A percentile compares a stretch with the other conserved stretches of the same genome.
Evolutionary conservation across 2,888 invertebrate genomes (phyloP).

Genomic region (Sisyra terminalis): DNA sequence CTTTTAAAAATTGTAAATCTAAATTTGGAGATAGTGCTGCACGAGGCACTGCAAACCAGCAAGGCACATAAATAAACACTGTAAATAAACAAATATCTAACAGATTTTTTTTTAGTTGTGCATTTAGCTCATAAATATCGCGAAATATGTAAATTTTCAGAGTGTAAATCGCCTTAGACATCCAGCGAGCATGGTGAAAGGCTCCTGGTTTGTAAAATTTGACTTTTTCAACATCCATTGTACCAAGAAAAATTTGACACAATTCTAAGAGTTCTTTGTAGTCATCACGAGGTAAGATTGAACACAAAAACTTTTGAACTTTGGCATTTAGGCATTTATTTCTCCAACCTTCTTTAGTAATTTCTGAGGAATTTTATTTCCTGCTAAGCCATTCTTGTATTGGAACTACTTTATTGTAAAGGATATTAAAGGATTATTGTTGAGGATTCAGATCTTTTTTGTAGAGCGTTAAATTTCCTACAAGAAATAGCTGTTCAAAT

Average conservation of each 20-base stretch:
- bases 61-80: conserved; percentile 13
- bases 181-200: conserved; percentile 17
- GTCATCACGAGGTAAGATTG: conserved; percentile 7
- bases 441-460: no score
- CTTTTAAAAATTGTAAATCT: conserved; percentile 3
- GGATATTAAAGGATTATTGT: no score
- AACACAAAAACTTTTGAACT: neutral
- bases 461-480: no score
- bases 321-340: neutral
- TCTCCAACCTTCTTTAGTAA: neutral
- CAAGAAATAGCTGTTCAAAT: no score
- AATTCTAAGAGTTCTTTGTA: conserved; percentile 9
- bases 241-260: conserved; percentile 3
- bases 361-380: no score
- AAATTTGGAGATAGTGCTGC: conserved; percentile 10
- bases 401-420: no score
- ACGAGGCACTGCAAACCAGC: conserved; percentile 12
- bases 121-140: conserved; percentile 14
- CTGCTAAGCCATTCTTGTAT: no score
- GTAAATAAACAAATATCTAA: conserved; percentile 14
- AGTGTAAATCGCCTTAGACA: conserved; percentile 16
- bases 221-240: neutral
- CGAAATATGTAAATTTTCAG: conserved; percentile 17
- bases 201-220: conserved; percentile 11
- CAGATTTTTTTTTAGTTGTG: conserved; percentile 11